phyloP scores from a whole-genome alignment of 2,888 invertebrate genomes.

The Notodonta dromedarius region DNA sequence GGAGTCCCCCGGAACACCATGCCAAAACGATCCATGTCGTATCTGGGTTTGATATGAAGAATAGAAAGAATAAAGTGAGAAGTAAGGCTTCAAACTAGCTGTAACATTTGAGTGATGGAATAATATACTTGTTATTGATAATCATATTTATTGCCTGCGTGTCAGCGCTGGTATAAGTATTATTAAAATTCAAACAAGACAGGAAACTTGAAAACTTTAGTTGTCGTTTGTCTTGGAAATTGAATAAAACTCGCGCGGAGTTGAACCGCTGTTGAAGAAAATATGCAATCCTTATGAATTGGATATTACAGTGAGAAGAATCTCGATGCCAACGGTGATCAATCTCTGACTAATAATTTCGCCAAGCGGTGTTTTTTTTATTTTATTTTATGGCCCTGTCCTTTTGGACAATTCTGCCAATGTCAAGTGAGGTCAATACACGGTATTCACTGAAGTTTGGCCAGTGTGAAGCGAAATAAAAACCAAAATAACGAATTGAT shows the following conservation, averaged over 20 bases:
- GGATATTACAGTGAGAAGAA: neutral
- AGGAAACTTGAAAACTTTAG: neutral
- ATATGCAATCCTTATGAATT: neutral
- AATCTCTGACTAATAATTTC: neutral
- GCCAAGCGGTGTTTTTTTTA: neutral
- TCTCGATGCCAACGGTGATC: neutral
- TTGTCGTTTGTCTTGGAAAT: neutral
- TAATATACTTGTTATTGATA: too few relatives aligned
- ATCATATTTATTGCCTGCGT: too few relatives aligned
- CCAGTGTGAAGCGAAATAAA: too few relatives aligned
- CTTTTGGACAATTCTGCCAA: too few relatives aligned
- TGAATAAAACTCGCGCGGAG: neutral
- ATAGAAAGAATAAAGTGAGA: neutral
- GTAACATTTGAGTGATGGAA: too few relatives aligned
- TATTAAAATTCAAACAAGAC: neutral
- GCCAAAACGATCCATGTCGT: conserved; percentile 99
- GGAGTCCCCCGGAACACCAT: conserved; percentile 99
- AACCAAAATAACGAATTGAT: too few relatives aligned
- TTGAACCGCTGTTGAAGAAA: neutral
- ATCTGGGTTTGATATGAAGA: conserved; percentile 66
- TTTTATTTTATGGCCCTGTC: too few relatives aligned
- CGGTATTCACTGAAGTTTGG: too few relatives aligned
- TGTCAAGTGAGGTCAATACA: too few relatives aligned
- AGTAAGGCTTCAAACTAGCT: too few relatives aligned
- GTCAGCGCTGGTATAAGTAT: neutral